Conservation (phyloP, 2,797 vertebrate genomes). For the Cyclura pinguis region DNA sequence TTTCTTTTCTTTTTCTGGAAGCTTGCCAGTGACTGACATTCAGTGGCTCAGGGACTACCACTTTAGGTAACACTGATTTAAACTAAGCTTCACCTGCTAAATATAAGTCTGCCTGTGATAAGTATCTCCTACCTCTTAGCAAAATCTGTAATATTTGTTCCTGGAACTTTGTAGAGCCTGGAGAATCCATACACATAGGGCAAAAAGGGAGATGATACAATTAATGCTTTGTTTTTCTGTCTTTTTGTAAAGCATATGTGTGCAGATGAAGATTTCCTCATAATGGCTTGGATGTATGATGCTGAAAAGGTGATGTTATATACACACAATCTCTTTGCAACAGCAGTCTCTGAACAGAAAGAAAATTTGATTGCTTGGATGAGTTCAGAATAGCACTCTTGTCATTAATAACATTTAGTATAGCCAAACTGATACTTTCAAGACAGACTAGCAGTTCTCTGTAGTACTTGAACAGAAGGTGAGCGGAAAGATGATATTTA, state of each 20-base stretch:
- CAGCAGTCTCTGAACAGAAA: not conserved
- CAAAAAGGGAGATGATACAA: conserved; percentile 19
- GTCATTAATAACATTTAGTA: not conserved
- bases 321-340: not conserved
- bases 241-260: conserved; percentile 10
- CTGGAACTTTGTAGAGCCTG: conserved; percentile 50
- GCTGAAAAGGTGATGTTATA: not conserved
- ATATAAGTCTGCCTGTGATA: conserved; percentile 4
- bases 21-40: too few species aligned
- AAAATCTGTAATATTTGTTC: conserved; percentile 32
- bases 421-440: not conserved
- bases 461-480: too few species aligned
- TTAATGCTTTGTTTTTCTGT: conserved; percentile 37
- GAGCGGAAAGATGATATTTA: not conserved
- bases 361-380: not conserved
- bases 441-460: not conserved
- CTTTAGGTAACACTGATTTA: not conserved
- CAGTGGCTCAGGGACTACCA: too few species aligned
- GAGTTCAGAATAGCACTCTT: conserved; percentile 17
- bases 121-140: conserved; percentile 19
- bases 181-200: conserved; percentile 29
- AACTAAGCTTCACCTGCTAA: conserved; percentile 4
- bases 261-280: not conserved
- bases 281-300: not conserved
- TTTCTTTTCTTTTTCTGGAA: too few species aligned